Evolutionary conservation across 2,113 vertebrate species (phyloP).

Genomic region (Tonatia bakeri): DNA sequence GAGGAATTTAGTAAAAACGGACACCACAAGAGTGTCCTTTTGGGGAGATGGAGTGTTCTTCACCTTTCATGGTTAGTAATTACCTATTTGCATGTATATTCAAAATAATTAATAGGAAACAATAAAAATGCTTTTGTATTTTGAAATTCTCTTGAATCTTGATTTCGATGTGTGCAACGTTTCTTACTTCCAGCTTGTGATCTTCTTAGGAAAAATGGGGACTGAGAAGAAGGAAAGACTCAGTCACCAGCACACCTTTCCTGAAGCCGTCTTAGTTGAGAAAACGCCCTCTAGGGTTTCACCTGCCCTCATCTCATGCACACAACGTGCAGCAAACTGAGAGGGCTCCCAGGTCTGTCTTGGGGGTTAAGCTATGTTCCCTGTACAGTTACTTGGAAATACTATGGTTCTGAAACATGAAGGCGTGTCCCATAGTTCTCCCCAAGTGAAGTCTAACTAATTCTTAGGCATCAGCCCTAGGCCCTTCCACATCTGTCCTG

Average conservation of each 20-base stretch:
- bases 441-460: not conserved
- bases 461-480: not conserved
- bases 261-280: not conserved
- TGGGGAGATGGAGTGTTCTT: not conserved
- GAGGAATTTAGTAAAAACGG: not conserved
- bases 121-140: not conserved
- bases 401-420: not conserved
- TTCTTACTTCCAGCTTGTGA: not conserved
- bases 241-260: not conserved
- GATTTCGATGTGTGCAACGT: not conserved
- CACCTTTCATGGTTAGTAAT: not conserved
- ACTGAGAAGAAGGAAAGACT: not conserved
- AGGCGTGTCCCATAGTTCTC: too few relatives aligned
- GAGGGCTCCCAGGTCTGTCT: not conserved
- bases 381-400: not conserved
- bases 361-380: not conserved
- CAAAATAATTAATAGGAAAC: not conserved
- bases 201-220: not conserved
- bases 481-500: too few relatives aligned
- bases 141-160: not conserved
- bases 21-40: not conserved
- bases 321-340: not conserved
- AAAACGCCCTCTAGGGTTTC: not conserved
- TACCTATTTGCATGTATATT: not conserved
- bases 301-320: not conserved